phyloP scores from a whole-genome alignment of 2,797 vertebrate species.

The Scarus forsteni region DNA sequence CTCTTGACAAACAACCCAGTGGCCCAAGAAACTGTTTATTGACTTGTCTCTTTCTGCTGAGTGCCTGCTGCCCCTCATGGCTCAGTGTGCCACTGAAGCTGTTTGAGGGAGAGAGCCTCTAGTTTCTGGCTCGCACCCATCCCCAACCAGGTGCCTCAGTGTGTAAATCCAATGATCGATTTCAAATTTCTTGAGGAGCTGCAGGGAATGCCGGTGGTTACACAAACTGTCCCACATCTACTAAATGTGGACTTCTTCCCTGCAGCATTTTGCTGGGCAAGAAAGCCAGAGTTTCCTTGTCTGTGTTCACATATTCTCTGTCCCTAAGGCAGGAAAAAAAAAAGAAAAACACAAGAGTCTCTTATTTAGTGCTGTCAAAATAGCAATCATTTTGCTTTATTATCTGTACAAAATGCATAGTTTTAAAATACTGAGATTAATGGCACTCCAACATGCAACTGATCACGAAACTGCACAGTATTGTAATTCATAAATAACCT shows the following conservation, averaged over 20 bases:
- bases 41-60: constrained; percentile 62
- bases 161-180: constrained; percentile 65
- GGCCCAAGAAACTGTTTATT: constrained; percentile 72
- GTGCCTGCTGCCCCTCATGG: constrained; percentile 30
- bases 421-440: too few relatives aligned
- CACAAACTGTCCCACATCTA: constrained; percentile 45
- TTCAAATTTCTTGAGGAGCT: constrained; percentile 49
- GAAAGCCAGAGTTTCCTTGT: constrained; percentile 18
- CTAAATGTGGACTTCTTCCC: constrained; percentile 43
- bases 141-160: constrained; percentile 57
- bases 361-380: too few relatives aligned
- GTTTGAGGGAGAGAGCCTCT: constrained; percentile 35
- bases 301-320: constrained; percentile 30
- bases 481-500: too few relatives aligned
- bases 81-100: constrained; percentile 38
- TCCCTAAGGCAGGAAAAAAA: constrained; percentile 31
- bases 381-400: too few relatives aligned
- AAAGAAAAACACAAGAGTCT: constrained; percentile 6
- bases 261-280: constrained; percentile 38
- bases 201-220: constrained; percentile 41
- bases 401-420: too few relatives aligned
- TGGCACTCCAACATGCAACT: too few relatives aligned
- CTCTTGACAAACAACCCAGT: constrained; percentile 71
- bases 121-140: constrained; percentile 54
- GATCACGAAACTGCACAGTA: too few relatives aligned